These are phyloP conservation scores for Neotragus moschatus DNA, from an alignment of 2,113 vertebrate species.

Conservation along the genomic window DNA sequence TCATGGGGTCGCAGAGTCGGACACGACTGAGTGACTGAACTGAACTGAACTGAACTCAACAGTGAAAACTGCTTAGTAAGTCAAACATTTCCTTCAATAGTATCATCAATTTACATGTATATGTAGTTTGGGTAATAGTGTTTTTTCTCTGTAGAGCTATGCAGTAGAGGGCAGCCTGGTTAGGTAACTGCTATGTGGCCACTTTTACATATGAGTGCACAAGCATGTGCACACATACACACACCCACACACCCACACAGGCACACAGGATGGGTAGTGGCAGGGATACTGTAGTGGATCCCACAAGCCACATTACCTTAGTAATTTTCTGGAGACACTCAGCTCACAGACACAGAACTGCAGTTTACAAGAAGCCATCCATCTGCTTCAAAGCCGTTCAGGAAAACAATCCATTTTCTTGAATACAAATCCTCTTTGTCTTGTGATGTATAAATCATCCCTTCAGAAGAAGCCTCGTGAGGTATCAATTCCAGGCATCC, in stretches of 20 bases:
- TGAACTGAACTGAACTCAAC: too few relatives aligned
- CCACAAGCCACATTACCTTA: constrained; percentile 55
- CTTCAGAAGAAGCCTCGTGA: constrained; percentile 77
- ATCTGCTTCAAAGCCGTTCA: constrained; percentile 78
- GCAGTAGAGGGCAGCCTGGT: background rate
- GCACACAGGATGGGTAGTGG: constrained; percentile 35
- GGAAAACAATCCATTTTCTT: constrained; percentile 81
- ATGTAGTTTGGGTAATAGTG: background rate
- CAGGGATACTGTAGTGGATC: constrained; percentile 22
- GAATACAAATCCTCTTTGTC: constrained; percentile 79
- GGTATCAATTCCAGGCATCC: constrained; percentile 78
- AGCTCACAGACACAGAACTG: constrained; percentile 70
- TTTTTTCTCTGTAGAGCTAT: background rate
- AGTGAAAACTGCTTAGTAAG: background rate
- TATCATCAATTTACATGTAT: background rate
- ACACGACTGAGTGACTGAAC: too few relatives aligned
- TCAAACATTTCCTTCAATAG: background rate
- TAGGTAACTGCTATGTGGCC: background rate
- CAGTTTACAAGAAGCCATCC: constrained; percentile 73
- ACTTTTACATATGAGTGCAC: background rate
- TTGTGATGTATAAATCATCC: constrained; percentile 83
- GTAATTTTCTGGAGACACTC: constrained; percentile 64
- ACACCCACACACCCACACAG: background rate
- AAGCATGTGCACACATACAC: background rate
- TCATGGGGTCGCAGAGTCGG: too few relatives aligned